Percentiles rank a stretch among this genome's conserved stretches.
These are phyloP conservation scores for Halcyon malimbica DNA, from an alignment of 2,113 vertebrate genomes.

Conservation along the genomic window DNA sequence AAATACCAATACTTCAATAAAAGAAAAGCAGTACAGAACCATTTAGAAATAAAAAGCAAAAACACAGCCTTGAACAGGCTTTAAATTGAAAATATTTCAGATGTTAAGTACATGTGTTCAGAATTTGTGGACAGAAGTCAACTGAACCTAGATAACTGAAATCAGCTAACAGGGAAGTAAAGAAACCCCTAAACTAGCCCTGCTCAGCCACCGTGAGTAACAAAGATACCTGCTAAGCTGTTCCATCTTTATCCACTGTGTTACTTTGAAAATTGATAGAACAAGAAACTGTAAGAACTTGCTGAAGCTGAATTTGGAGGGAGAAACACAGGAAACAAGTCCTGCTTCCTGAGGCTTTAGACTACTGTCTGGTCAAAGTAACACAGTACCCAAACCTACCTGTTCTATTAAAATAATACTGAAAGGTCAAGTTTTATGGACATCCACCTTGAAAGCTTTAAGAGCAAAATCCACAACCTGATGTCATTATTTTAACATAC, in stretches of 20 bases:
- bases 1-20: conserved; percentile 4
- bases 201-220: not conserved
- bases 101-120: not conserved
- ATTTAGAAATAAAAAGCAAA: not conserved
- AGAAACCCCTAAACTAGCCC: not conserved
- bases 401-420: not conserved
- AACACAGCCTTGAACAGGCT: not conserved
- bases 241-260: not conserved
- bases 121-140: not conserved
- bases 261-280: not conserved
- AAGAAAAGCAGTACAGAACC: not conserved
- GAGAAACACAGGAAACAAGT: not conserved
- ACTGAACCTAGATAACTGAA: not conserved
- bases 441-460: not conserved
- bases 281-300: not conserved
- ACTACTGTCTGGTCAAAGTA: not conserved
- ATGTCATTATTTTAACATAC: not conserved
- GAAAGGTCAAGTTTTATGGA: not conserved
- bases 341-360: not conserved
- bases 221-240: not conserved
- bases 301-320: not conserved
- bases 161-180: not conserved
- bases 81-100: conserved; percentile 38
- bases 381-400: not conserved
- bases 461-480: not conserved